Conservation (phyloP, 2,888 invertebrate species). For the Drepanosiphum platanoidis region DNA sequence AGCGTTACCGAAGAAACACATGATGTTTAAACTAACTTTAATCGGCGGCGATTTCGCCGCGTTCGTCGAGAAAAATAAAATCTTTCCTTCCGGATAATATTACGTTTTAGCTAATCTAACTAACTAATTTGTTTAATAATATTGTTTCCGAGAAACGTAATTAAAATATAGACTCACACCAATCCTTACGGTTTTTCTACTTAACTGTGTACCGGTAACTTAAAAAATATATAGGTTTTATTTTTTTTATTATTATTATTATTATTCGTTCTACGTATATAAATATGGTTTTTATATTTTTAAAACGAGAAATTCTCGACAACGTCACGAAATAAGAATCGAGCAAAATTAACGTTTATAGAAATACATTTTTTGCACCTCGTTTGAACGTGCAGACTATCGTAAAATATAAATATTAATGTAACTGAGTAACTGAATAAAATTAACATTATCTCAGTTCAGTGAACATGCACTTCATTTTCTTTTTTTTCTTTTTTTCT, state of each 20-base stretch:
- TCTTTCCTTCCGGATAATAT: neutral
- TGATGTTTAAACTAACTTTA: too few relatives aligned
- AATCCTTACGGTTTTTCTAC: neutral
- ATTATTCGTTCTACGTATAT: neutral
- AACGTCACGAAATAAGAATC: neutral
- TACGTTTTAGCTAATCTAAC: neutral
- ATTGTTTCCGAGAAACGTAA: neutral
- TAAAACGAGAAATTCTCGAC: neutral
- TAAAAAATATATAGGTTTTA: neutral
- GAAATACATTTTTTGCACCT: neutral
- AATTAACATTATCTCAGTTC: slow-evolving; percentile 27
- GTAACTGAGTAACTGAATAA: neutral
- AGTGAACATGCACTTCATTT: neutral
- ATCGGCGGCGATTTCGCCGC: too few relatives aligned
- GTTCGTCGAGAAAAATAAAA: neutral
- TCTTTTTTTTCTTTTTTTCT: slow-evolving; percentile 2
- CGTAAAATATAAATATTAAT: neutral
- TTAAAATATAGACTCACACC: neutral
- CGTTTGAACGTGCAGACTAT: neutral
- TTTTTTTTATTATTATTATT: neutral
- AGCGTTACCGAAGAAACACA: too few relatives aligned
- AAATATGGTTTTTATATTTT: neutral
- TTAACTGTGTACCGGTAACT: neutral
- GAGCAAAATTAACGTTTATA: neutral
- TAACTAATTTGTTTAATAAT: neutral